A percentile compares a stretch with the other conserved stretches of the same genome.
Evolutionary conservation across 2,888 invertebrate species (phyloP).

Genomic region (Hirtodrosophila duncani): DNA sequence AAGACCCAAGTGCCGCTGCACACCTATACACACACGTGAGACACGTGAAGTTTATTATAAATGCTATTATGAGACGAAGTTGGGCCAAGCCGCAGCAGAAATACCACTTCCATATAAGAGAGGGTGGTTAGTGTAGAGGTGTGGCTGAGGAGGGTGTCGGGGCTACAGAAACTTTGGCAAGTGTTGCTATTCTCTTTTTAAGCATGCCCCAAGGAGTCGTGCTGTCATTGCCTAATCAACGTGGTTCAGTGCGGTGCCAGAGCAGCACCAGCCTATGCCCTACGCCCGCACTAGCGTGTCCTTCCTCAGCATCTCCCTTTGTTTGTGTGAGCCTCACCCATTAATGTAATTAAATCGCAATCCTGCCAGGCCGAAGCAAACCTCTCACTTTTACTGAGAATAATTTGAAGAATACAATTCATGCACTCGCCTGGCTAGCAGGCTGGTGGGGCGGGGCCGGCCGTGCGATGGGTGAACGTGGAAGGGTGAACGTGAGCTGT

Average conservation of each 20-base stretch:
- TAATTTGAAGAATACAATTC: slow-evolving; percentile 61
- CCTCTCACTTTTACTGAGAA: slow-evolving; percentile 8
- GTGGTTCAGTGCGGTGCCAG: slow-evolving; percentile 18
- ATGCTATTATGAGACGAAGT: slow-evolving; percentile 47
- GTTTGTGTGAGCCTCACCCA: neutral
- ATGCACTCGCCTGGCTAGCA: slow-evolving; percentile 55
- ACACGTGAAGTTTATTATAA: slow-evolving; percentile 43
- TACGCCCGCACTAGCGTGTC: neutral
- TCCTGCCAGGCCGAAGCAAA: slow-evolving; percentile 30
- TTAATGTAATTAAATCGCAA: slow-evolving; percentile 66
- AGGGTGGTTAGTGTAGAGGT: too few species aligned
- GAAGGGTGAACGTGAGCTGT: neutral
- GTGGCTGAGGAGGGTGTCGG: neutral
- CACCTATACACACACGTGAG: neutral
- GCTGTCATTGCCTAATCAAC: slow-evolving; percentile 32
- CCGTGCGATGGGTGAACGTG: too few species aligned
- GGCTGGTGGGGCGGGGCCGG: too few species aligned
- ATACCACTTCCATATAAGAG: slow-evolving; percentile 11
- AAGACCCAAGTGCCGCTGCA: slow-evolving; percentile 42
- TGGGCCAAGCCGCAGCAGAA: neutral
- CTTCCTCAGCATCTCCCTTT: neutral
- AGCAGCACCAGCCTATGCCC: too few species aligned
- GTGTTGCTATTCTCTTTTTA: slow-evolving; percentile 54
- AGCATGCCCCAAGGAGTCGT: slow-evolving; percentile 63
- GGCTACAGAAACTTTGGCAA: slow-evolving; percentile 7